Conservation (phyloP, 92 coral and sea anemone genomes). For the Parazoanthus swiftii region DNA sequence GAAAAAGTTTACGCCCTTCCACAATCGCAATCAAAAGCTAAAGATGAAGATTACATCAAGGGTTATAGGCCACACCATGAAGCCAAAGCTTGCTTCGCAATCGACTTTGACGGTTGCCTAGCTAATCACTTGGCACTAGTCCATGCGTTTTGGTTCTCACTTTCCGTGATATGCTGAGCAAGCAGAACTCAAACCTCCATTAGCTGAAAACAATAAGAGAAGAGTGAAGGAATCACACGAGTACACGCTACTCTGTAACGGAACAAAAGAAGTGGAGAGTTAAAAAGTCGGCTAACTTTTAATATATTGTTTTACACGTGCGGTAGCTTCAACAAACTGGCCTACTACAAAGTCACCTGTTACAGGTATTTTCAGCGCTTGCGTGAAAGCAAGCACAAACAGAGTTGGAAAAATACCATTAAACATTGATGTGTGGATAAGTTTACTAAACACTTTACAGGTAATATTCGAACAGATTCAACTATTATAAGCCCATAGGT, state of each 20-base stretch:
- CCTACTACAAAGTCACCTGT: slow-evolving; percentile 13
- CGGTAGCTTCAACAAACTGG: neutral
- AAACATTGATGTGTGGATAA: slow-evolving; percentile 19
- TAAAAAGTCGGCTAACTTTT: neutral
- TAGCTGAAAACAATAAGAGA: slow-evolving; percentile 18
- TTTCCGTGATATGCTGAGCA: neutral
- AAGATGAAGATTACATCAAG: slow-evolving; percentile 54
- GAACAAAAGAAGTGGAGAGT: slow-evolving; percentile 14
- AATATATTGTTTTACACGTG: slow-evolving; percentile 13
- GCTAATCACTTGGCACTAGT: slow-evolving; percentile 2
- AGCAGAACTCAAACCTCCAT: neutral
- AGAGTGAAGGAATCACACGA: slow-evolving; percentile 29
- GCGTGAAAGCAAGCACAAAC: slow-evolving; percentile 9
- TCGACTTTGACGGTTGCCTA: slow-evolving; percentile 13
- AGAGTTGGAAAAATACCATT: slow-evolving; percentile 19
- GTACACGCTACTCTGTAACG: neutral
- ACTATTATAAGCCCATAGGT: neutral
- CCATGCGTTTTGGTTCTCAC: neutral
- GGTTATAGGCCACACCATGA: slow-evolving; percentile 72
- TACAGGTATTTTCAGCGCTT: slow-evolving; percentile 13
- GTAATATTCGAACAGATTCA: neutral
- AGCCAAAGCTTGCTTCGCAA: slow-evolving; percentile 39
- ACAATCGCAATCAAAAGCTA: slow-evolving; percentile 40
- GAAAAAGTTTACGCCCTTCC: slow-evolving; percentile 5
- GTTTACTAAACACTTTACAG: neutral